Percentiles rank a stretch among this genome's conserved stretches.
phyloP scores from a whole-genome alignment of 2,888 invertebrate species.

The Vanessa cardui region DNA sequence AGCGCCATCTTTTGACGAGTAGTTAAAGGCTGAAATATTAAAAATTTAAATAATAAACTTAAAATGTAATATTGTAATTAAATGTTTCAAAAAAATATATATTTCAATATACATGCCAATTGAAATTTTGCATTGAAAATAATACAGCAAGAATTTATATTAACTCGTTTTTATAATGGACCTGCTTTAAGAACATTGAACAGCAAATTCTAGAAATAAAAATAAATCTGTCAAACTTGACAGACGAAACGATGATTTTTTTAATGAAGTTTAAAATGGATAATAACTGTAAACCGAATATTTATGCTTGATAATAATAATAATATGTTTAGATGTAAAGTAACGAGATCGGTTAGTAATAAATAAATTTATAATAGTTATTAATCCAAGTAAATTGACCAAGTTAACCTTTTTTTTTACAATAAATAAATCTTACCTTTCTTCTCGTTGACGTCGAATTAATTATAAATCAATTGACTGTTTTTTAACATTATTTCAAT shows the following conservation, averaged over 20 bases:
- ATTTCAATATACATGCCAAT: too few species aligned
- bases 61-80: too few species aligned
- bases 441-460: too few species aligned
- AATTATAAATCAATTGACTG: too few species aligned
- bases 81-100: too few species aligned
- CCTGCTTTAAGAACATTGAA: not conserved
- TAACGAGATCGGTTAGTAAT: constrained; percentile 55
- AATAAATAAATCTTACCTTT: too few species aligned
- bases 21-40: constrained; percentile 32
- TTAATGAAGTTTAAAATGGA: constrained; percentile 29
- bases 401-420: too few species aligned
- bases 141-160: not conserved
- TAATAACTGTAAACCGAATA: constrained; percentile 29
- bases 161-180: not conserved
- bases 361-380: constrained; percentile 2
- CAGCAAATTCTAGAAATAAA: constrained; percentile 25
- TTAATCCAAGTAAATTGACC: not conserved
- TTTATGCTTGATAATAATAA: constrained; percentile 36
- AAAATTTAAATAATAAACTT: not conserved
- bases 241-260: constrained; percentile 41
- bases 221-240: constrained; percentile 45
- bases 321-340: constrained; percentile 59
- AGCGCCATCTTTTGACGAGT: constrained; percentile 48
- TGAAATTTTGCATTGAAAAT: too few species aligned
- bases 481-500: too few species aligned